phyloP scores from a whole-genome alignment of 2,888 invertebrate genomes.

The Aquatica leii region DNA sequence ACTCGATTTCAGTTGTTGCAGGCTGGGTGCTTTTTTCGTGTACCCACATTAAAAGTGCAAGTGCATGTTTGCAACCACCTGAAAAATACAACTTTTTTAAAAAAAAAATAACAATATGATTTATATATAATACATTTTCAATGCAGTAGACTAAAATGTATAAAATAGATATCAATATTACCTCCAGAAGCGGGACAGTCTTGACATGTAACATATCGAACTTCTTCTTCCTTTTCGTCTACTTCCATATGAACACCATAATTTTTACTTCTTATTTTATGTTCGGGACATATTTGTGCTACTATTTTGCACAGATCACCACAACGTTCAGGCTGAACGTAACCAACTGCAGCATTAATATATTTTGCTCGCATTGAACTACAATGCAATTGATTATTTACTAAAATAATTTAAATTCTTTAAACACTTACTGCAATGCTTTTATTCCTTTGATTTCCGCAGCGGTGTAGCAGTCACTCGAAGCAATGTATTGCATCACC shows the following conservation, averaged over 20 bases:
- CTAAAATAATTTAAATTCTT: no score
- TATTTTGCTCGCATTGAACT: no score
- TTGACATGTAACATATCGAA: not conserved
- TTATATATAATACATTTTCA: not conserved
- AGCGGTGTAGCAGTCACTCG: no score
- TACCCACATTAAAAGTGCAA: not conserved
- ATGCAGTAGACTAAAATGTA: no score
- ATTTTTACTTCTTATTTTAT: not conserved
- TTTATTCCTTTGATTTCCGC: no score
- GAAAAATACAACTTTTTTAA: not conserved
- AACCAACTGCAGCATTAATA: no score
- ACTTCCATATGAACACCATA: not conserved
- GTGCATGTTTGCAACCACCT: slow-evolving; percentile 6
- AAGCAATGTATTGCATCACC: no score
- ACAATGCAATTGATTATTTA: no score
- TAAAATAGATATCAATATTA: not conserved
- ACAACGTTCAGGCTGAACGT: no score
- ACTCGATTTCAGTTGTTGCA: not conserved
- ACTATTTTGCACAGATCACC: no score
- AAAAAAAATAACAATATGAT: not conserved
- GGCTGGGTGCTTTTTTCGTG: not conserved
- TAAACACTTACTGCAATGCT: no score
- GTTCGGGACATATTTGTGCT: not conserved
- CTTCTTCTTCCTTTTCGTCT: not conserved
- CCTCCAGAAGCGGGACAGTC: slow-evolving; percentile 4